Evolutionary conservation across 1,140 invertebrate genomes (phyloP), one percentile per base, ranked within the genome.

Genomic region (Spodoptera litura): DNA sequence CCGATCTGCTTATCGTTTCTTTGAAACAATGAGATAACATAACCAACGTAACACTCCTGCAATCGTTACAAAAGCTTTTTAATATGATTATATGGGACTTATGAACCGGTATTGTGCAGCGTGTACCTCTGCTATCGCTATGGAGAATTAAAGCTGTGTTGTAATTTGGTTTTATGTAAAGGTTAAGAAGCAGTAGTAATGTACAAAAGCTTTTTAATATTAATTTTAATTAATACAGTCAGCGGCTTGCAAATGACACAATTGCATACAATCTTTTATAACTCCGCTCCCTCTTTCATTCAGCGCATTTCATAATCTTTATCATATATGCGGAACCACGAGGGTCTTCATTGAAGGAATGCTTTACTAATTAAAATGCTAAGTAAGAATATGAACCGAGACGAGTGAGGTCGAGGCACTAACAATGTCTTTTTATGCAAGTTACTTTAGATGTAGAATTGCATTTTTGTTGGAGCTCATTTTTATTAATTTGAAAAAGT

Each of bases 341-440:
- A 51, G 62, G 13, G 10, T 53, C 44, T 59, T 25, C 11, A n/a
- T 20, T 11, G 72, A 81, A 83, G 73, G 75, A 78, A 78, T 66
- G 72, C 75, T 80, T 27, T 52, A 51, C 62, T 85, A 83, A 83
- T 85, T 83, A 83, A 85, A 79, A 81, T 83, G 81, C 77, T 82
- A 78, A 64, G 49, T 20, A 78, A 78, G 80, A 73, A 78, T 71
- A 55, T 51, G 72, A 4, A 44, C 13, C 9, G 38, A 71, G 70
- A 44, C 38, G 61, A 64, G 35, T 44, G 61, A 15, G 35, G 35
- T 44, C 8, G 6, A n/a, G 20, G 55, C 3, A 10, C 15, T 56
- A 56, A 56, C n/a, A 15, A 56, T 20, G 55, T 15, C 12, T 44
- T 4, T 15, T 15, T 15, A 38, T 64, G 4, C 13, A 12, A 56